A percentile compares a stretch with the other conserved stretches of the same genome.
Conservation (phyloP, 1,140 invertebrate genomes). For the Zelostemma sp. region DNA sequence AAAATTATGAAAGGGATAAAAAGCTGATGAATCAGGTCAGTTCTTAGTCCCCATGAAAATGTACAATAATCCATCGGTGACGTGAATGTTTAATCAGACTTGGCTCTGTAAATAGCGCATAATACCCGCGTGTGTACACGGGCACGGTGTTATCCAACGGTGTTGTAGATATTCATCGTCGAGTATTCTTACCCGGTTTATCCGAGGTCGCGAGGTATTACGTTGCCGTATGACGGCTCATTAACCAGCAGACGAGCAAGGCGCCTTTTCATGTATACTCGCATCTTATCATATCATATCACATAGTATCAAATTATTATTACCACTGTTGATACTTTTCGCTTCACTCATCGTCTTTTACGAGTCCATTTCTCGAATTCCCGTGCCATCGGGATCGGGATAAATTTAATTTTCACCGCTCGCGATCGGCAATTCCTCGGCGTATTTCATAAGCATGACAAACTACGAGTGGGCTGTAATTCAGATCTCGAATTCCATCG, state of each 20-base stretch:
- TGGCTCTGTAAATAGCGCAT: conserved; percentile 21
- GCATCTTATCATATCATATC: conserved; percentile 35
- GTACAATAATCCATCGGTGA: conserved; percentile 15
- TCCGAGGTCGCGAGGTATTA: conserved; percentile 30
- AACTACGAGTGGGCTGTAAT: neutral
- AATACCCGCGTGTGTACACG: conserved; percentile 13
- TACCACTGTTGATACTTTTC: conserved; percentile 2
- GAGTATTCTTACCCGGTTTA: conserved; percentile 31
- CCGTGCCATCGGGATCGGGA: no score
- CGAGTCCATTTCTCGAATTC: no score
- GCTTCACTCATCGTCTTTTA: conserved; percentile 1
- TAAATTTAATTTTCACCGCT: no score
- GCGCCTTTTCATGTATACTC: conserved; percentile 22
- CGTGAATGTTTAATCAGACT: conserved; percentile 16
- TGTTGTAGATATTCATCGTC: conserved; percentile 16
- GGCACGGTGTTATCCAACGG: neutral
- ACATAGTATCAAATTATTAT: conserved; percentile 34
- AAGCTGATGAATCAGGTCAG: no score
- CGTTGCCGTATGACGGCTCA: conserved; percentile 34
- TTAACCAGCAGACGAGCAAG: conserved; percentile 30
- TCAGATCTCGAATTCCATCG: conserved; percentile 2
- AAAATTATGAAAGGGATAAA: neutral
- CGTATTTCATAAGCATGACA: neutral
- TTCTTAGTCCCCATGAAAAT: neutral
- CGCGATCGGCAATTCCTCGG: no score